Percentiles rank a stretch among this genome's conserved stretches.
phyloP scores from a whole-genome alignment of 2,888 invertebrate genomes.

The Emmelina monodactyla region DNA sequence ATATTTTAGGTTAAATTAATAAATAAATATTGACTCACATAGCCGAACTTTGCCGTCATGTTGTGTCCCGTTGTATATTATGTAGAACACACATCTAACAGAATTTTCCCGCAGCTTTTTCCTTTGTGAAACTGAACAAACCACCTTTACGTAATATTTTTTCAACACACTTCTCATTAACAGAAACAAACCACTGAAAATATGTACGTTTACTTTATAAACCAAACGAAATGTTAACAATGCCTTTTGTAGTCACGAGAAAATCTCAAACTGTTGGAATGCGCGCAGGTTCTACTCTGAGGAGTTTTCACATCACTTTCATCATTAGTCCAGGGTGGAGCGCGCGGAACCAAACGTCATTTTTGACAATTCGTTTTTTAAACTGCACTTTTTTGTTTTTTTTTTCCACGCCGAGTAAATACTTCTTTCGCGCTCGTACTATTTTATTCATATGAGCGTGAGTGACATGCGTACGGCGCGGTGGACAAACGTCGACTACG shows the following conservation, averaged over 20 bases:
- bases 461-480: constrained; percentile 53
- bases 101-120: constrained; percentile 55
- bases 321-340: constrained; percentile 37
- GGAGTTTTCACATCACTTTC: constrained; percentile 58
- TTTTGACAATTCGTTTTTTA: background rate
- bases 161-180: constrained; percentile 53
- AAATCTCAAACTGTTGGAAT: constrained; percentile 41
- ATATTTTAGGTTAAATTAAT: too few species aligned
- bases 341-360: background rate
- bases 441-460: constrained; percentile 36
- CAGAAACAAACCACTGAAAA: constrained; percentile 53
- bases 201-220: constrained; percentile 36
- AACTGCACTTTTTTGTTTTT: background rate
- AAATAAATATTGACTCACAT: constrained; percentile 52
- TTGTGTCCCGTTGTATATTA: constrained; percentile 66
- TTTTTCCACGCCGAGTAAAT: constrained; percentile 20
- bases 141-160: constrained; percentile 59
- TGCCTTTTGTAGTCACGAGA: constrained; percentile 56
- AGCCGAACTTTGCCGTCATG: constrained; percentile 69
- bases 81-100: constrained; percentile 64
- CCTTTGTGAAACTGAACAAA: constrained; percentile 53
- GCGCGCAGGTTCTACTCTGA: constrained; percentile 32
- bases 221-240: constrained; percentile 44
- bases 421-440: constrained; percentile 49
- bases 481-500: constrained; percentile 58